Evolutionary conservation across 2,113 vertebrate genomes (phyloP), one percentile per base, ranked within the genome.

Genomic region (Xenopus laevis): DNA sequence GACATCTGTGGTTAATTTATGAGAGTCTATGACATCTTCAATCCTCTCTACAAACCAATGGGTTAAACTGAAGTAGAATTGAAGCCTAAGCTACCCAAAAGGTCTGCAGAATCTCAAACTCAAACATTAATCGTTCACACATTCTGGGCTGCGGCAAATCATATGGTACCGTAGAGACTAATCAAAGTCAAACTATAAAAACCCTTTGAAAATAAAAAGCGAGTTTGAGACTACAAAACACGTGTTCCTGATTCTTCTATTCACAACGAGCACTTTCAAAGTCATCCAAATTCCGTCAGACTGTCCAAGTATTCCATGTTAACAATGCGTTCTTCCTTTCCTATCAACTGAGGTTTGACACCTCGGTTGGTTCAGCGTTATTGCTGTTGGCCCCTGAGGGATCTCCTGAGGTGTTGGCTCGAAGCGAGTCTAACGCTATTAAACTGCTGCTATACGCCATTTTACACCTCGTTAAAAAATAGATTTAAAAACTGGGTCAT

Each of bases 101-200:
- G 46, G 47, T 64, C 61, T 72, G 61, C 45, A 72, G 7, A 40
- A 20, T 45, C 64, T 65, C 60, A 40, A 23, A 16, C 16, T 21
- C 23, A 4, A 52, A 45, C 27, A 71, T 71, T 33, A 30, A 71
- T 47, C 20, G 47, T 47, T 63, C 59, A 21, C 61, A 72, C 71
- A 72, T 65, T 64, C 59, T 60, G 62, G 27, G 53, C 61, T 72
- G 71, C 30, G 47, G 47, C 53, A 47, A 64, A 65, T 64, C 53
- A 44, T 65, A 27, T 47, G 47, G 61, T 18, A 40, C 60, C 46
- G 2, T 46, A 40, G 71, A 64, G 71, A 55, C 60, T 44, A 64
- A 72, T 71, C 70, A 63, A 27, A 53, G 33, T 20, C 0, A 55
- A 63, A 72, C 60, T 23, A 10, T 50, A 62, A 71, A 71, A 61